Evolutionary conservation across 2,888 invertebrate species (phyloP), one percentile per base, ranked within the genome.

Genomic region (Zhengitettix transpicula): DNA sequence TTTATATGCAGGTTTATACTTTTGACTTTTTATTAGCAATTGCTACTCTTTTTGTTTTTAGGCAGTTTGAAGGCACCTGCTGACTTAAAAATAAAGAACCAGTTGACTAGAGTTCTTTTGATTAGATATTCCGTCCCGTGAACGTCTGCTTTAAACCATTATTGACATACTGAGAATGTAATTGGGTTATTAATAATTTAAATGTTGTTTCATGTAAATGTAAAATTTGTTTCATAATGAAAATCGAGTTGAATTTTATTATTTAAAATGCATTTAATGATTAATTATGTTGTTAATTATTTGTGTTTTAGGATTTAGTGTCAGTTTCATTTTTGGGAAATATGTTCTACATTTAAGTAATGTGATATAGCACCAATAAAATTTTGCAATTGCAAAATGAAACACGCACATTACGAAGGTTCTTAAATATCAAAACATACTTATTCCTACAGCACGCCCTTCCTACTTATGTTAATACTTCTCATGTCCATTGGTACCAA

Each of bases 301-400:
- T 28, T 7, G 7, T 28, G 28, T 28, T 28, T 28, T 28, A 28
- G 28, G 28, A 28, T 28, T 28, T 28, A 28, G 28, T 47, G 9
- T n/a, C 47, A 47, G 47, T 47, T 47, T n/a, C n/a, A 14, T 12
- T 47, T 47, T 47, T 47, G 47, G 47, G 47, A 47, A 47, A 47
- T 14, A 47, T 47, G n/a, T 14, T n/a, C 60, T 60, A 62, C 62
- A 60, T 41, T 55, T 60, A 58, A 60, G 55, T 62, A 60, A 60
- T 54, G 57, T 17, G n/a, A 60, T 60, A 58, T 61, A 61, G 61
- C 61, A 61, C 61, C 62, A 62, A 58, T 58, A 60, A 16, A 58
- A 60, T 62, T 60, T 58, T 58, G 44, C 60, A 59, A 44, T 55
- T 52, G 44, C 47, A 53, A 60, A 60, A 51, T 52, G 41, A 55